A percentile compares a stretch with the other conserved stretches of the same genome.
phyloP scores from a whole-genome alignment of 1,140 invertebrate species.

The Drosophila melanica region DNA sequence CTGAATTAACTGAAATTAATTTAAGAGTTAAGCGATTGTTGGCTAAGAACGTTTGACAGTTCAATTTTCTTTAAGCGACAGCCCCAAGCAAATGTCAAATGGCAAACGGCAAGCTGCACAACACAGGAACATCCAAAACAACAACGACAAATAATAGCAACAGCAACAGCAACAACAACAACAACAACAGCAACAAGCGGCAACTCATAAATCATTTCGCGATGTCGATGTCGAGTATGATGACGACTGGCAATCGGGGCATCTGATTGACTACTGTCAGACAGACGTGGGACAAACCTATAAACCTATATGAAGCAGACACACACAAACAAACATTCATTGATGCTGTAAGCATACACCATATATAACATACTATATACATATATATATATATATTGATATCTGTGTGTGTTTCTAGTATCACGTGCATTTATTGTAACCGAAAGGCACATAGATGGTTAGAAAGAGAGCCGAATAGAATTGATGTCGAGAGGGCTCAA shows the following conservation, averaged over 20 bases:
- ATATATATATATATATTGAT: constrained; percentile 6
- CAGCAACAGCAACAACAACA: constrained; percentile 19
- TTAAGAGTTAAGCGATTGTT: constrained; percentile 63
- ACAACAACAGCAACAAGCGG: constrained; percentile 29
- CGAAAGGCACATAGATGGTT: constrained; percentile 31
- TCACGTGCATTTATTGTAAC: constrained; percentile 59
- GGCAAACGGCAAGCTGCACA: constrained; percentile 24
- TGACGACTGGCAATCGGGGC: constrained; percentile 76
- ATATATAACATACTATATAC: constrained; percentile 45
- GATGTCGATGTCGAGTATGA: constrained; percentile 73
- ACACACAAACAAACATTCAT: constrained; percentile 21
- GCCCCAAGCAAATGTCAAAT: constrained; percentile 2
- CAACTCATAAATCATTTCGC: constrained; percentile 79
- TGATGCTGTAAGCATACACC: constrained; percentile 40
- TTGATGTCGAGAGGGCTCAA: constrained; percentile 32
- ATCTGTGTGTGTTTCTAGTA: constrained; percentile 29
- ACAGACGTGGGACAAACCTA: constrained; percentile 23
- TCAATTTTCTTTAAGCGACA: constrained; percentile 67
- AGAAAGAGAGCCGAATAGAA: constrained; percentile 15
- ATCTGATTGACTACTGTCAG: constrained; percentile 79
- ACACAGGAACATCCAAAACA: constrained; percentile 15
- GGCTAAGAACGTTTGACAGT: constrained; percentile 63
- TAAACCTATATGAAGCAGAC: constrained; percentile 29
- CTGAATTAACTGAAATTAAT: constrained; percentile 24
- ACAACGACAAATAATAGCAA: constrained; percentile 1